Percentiles rank a stretch among this genome's conserved stretches.
phyloP scores from a whole-genome alignment of 2,888 invertebrate species.

The Trypoxylon attenuatum region DNA sequence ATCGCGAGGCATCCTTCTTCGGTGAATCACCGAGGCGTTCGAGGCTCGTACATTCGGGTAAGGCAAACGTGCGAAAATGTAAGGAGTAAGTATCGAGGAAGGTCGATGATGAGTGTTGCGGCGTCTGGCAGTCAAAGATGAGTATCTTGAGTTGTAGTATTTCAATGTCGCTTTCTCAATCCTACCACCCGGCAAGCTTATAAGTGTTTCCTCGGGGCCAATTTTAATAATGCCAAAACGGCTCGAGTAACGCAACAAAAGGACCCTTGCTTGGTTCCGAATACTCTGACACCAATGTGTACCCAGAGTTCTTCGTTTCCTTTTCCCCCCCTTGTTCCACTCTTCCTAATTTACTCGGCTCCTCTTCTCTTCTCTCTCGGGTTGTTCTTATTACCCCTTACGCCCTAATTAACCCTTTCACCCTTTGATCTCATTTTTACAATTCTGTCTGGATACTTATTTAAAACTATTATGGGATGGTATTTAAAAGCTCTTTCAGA shows the following conservation, averaged over 20 bases:
- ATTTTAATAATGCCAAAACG: slow-evolving; percentile 63
- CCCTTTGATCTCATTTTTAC: slow-evolving; percentile 15
- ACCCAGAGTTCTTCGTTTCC: slow-evolving; percentile 10
- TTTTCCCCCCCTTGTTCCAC: too few relatives aligned
- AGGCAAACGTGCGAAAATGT: not conserved
- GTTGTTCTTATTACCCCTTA: slow-evolving; percentile 1
- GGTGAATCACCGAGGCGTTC: not conserved
- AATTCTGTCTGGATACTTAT: slow-evolving; percentile 19
- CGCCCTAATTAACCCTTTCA: slow-evolving; percentile 7
- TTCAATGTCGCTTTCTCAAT: slow-evolving; percentile 50
- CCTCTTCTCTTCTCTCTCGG: not conserved
- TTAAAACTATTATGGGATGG: slow-evolving; percentile 11
- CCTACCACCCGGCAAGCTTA: slow-evolving; percentile 47
- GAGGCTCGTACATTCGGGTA: not conserved
- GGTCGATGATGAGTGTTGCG: slow-evolving; percentile 10
- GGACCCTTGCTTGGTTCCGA: slow-evolving; percentile 21
- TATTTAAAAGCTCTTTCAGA: not conserved
- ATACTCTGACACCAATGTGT: slow-evolving; percentile 44
- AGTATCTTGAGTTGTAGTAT: slow-evolving; percentile 54
- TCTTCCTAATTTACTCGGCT: not conserved
- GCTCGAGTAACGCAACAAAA: slow-evolving; percentile 45
- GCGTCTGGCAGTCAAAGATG: slow-evolving; percentile 1
- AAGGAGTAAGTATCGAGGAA: slow-evolving; percentile 1
- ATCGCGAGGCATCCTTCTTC: not conserved
- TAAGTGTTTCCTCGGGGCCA: slow-evolving; percentile 52